Percentiles rank a stretch among this genome's conserved stretches.
Evolutionary conservation across 2,113 vertebrate species (phyloP).

Genomic region (Nesospiza acunhae): DNA sequence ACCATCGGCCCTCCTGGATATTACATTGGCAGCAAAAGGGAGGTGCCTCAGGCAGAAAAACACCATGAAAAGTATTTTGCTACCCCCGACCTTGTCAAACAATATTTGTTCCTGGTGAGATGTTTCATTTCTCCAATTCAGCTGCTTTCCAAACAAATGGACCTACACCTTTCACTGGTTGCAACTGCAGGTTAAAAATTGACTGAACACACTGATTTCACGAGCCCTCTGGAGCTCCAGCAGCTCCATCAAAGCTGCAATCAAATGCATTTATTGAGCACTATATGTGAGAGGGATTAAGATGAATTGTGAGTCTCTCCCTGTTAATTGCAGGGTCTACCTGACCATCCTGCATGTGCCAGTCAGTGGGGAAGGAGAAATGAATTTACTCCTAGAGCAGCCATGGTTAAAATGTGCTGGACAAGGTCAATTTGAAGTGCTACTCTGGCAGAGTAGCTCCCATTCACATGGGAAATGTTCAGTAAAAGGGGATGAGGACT

Average conservation of each 20-base stretch:
- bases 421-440: neutral
- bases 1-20: neutral
- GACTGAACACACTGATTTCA: neutral
- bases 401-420: neutral
- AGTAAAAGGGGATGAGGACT: neutral
- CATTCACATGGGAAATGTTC: neutral
- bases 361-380: neutral
- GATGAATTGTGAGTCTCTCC: neutral
- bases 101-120: constrained; percentile 13
- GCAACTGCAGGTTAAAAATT: neutral
- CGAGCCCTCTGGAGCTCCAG: neutral
- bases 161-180: neutral
- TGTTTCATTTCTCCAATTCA: neutral
- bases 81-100: neutral
- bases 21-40: neutral
- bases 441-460: neutral
- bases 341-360: neutral
- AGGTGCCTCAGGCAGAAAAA: constrained; percentile 28
- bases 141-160: neutral
- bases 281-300: neutral
- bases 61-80: neutral
- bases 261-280: constrained; percentile 12
- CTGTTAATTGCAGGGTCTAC: neutral
- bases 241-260: constrained; percentile 13
- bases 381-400: neutral